Evolutionary conservation across 2,113 vertebrate species (phyloP), one percentile per base, ranked within the genome.

Genomic region (Riparia riparia): DNA sequence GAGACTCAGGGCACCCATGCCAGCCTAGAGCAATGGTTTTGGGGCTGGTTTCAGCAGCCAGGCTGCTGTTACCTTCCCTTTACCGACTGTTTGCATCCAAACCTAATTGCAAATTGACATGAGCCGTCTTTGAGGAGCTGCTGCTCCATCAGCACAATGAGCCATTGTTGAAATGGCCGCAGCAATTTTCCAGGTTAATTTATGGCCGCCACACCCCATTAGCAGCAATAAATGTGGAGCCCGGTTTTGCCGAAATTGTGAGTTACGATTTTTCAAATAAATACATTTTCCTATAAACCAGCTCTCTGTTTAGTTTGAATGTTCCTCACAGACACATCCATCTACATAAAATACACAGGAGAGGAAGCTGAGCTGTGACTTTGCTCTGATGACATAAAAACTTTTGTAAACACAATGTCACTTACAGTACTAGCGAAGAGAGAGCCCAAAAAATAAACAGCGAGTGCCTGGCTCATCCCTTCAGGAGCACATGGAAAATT

Each of bases 251-350:
- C 96, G 95, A 98, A 98, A 97, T 97, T 68, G 95, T 98, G 97
- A 98, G 96, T 98, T 98, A 98, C 68, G 96, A 87, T 96, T 98
- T 98, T 98, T 98, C 98, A 98, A 98, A 98, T 98, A 98, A 98
- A 98, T 98, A 98, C 97, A 80, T 97, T 98, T 98, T 97, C 97
- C 97, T 98, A 98, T 98, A 97, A 98, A 98, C 95, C 92, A 20
- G 92, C 7, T 19, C 83, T 98, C 95, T 98, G 97, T 98, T 98
- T 98, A 98, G 96, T 82, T 97, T 97, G 97, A 98, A 84, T 54
- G 95, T 88, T 92, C 96, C 97, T 96, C 72, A 14, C 96, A 96
- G 97, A 96, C 98, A 98, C 98, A 97, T 97, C 97, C 93, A 96
- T 97, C 94, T 54, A 91, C 69, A 94, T 94, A 96, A 98, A 98